A percentile compares a stretch with the other conserved stretches of the same genome.
These are phyloP conservation scores for Tichodroma muraria DNA, from an alignment of 2,113 vertebrate species.

Conservation along the genomic window DNA sequence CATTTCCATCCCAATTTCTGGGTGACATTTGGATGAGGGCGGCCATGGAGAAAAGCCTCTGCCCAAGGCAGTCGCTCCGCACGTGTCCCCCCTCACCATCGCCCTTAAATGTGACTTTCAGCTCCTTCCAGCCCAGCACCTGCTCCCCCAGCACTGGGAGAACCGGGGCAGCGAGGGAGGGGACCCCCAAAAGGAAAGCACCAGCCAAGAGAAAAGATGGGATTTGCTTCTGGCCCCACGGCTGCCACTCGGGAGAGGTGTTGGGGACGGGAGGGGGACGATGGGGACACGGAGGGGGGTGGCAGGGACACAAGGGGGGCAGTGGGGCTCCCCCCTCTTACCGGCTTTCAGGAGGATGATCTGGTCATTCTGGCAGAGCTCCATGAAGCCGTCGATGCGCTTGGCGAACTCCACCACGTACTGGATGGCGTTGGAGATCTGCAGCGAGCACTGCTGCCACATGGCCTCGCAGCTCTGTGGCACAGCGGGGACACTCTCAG, in stretches of 20 bases:
- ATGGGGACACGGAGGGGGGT: background rate
- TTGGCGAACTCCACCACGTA: constrained; percentile 93
- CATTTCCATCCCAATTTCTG: background rate
- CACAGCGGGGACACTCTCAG: background rate
- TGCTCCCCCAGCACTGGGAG: background rate
- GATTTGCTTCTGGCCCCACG: rapidly evolving
- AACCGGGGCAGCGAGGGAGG: background rate
- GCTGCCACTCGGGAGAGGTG: rapidly evolving
- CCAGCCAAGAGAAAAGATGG: background rate
- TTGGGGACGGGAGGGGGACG: rapidly evolving
- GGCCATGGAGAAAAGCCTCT: background rate
- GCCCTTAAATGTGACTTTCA: background rate
- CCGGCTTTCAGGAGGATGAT: constrained; percentile 94
- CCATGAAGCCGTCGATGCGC: constrained; percentile 88
- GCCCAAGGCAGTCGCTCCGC: background rate
- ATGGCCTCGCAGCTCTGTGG: constrained; percentile 81
- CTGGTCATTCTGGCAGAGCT: constrained; percentile 91
- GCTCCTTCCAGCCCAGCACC: background rate
- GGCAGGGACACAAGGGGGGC: background rate
- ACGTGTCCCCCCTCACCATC: background rate
- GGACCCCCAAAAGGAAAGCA: background rate
- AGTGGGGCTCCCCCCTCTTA: constrained; percentile 6
- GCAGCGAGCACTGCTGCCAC: constrained; percentile 87
- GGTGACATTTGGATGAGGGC: background rate
- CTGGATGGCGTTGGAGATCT: constrained; percentile 89